phyloP scores from a whole-genome alignment of 1,140 invertebrate species.

The Zaprionus camerounensis region DNA sequence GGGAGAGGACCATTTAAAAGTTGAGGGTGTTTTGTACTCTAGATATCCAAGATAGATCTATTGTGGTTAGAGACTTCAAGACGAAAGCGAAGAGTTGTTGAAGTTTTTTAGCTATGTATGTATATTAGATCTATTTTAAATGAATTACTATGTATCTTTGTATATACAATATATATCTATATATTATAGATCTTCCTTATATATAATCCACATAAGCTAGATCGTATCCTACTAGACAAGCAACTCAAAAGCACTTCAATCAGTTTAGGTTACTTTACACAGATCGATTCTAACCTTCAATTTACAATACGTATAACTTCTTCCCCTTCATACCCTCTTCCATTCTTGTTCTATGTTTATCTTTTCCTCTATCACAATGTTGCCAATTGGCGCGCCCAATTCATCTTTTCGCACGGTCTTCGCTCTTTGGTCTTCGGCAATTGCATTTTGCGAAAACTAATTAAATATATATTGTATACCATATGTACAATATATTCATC shows the following conservation, averaged over 20 bases:
- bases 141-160: no score
- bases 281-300: not conserved
- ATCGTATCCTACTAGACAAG: not conserved
- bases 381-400: slow-evolving; percentile 10
- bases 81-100: no score
- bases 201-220: not conserved
- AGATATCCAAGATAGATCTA: not conserved
- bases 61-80: not conserved
- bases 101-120: no score
- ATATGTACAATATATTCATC: slow-evolving; percentile 34
- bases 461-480: slow-evolving; percentile 30
- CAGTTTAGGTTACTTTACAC: not conserved
- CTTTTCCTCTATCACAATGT: slow-evolving; percentile 2
- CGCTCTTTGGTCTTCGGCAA: slow-evolving; percentile 6
- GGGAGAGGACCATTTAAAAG: not conserved
- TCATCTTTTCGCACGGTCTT: slow-evolving; percentile 18
- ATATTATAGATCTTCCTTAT: not conserved
- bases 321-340: not conserved
- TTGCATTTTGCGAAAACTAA: slow-evolving; percentile 49
- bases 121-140: no score
- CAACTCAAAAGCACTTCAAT: not conserved
- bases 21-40: not conserved
- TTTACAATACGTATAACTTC: not conserved
- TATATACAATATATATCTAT: not conserved
- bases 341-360: slow-evolving; percentile 10